Percentiles rank a stretch among this genome's conserved stretches.
Conservation (phyloP, 1,140 invertebrate species). For the Saccostrea cuccullata region DNA sequence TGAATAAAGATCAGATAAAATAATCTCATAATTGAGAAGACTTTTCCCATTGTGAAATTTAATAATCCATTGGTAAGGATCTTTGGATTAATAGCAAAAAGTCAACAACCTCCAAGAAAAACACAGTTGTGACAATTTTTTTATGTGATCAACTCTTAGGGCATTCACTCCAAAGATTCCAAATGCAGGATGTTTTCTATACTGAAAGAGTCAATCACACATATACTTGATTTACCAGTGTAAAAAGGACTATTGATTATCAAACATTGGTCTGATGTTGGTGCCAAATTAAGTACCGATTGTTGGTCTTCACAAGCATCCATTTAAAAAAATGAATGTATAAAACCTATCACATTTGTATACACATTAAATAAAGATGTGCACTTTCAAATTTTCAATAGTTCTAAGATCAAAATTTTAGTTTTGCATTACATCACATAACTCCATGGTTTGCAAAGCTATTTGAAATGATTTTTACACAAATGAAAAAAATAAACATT, state of each 20-base stretch:
- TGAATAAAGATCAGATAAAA: too few species aligned
- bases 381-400: neutral
- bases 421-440: too few species aligned
- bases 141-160: neutral
- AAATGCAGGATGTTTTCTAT: neutral
- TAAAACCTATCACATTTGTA: neutral
- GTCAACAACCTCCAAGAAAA: neutral
- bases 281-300: too few species aligned
- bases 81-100: neutral
- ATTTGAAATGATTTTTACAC: neutral
- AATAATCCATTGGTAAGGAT: neutral
- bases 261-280: neutral
- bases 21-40: neutral
- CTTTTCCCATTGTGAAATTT: neutral
- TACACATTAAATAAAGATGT: neutral
- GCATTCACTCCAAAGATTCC: neutral
- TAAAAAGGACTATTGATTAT: slow-evolving; percentile 1
- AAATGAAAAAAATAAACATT: neutral
- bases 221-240: neutral
- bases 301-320: too few species aligned
- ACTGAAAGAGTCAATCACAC: neutral
- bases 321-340: too few species aligned
- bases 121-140: neutral
- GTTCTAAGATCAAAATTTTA: neutral
- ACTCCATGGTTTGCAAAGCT: neutral